Percentiles rank a stretch among this genome's conserved stretches.
Conservation (phyloP, 2,888 invertebrate species). For the Megastigmus dorsalis region DNA sequence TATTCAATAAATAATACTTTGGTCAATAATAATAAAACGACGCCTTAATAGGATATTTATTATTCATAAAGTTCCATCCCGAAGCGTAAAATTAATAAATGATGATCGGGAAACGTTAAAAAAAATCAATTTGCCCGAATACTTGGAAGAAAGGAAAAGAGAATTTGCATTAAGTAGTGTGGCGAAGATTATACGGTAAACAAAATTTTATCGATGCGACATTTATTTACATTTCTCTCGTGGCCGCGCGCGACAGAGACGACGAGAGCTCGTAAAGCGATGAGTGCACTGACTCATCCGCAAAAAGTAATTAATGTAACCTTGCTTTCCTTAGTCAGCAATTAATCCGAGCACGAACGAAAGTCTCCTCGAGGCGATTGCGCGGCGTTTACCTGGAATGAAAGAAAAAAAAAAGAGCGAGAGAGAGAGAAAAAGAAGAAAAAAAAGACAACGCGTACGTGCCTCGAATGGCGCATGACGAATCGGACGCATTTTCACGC, state of each 20-base stretch:
- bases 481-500: conserved; percentile 47
- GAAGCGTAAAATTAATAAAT: conserved; percentile 45
- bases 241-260: background rate
- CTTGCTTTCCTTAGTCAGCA: conserved; percentile 72
- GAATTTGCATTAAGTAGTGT: conserved; percentile 19
- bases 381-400: conserved; percentile 71
- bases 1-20: conserved; percentile 37
- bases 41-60: conserved; percentile 33
- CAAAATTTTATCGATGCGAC: conserved; percentile 35
- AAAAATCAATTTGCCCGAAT: conserved; percentile 33
- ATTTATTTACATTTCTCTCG: conserved; percentile 42
- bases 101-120: conserved; percentile 31
- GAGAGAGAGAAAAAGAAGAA: conserved; percentile 66
- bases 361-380: conserved; percentile 68
- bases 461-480: conserved; percentile 63
- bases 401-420: conserved; percentile 59
- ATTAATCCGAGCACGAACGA: conserved; percentile 70
- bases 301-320: conserved; percentile 68
- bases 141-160: background rate
- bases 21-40: conserved; percentile 35
- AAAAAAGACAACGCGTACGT: conserved; percentile 66
- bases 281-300: conserved; percentile 66
- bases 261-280: conserved; percentile 23
- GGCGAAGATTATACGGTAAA: conserved; percentile 37
- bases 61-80: conserved; percentile 35